Evolutionary conservation across 2,888 invertebrate species (phyloP).

Genomic region (Leptothorax acervorum): DNA sequence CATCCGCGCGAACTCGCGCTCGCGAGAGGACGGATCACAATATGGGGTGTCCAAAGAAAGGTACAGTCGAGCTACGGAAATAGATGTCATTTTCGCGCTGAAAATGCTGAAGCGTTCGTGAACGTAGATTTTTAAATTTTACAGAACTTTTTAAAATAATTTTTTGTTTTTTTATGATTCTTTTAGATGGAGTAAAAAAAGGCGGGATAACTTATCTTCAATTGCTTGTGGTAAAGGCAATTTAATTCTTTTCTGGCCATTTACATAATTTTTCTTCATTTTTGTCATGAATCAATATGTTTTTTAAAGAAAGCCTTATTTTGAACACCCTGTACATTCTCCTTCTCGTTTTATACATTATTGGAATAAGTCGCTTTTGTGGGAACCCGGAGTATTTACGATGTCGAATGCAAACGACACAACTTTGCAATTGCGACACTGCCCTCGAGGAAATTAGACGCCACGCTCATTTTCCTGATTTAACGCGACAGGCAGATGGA

Average conservation of each 20-base stretch:
- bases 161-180: not conserved
- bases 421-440: constrained; percentile 31
- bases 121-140: not conserved
- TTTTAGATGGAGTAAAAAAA: not conserved
- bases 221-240: not conserved
- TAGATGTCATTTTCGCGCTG: not conserved
- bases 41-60: not conserved
- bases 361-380: constrained; percentile 1
- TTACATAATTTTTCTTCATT: not conserved
- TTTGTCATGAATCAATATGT: not conserved
- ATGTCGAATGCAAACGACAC: constrained; percentile 10
- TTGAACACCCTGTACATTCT: not conserved
- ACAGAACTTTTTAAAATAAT: not conserved
- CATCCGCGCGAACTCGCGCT: constrained; percentile 27
- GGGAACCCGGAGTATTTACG: constrained; percentile 12
- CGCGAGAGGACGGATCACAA: not conserved
- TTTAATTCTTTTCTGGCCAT: not conserved
- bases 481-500: constrained; percentile 38
- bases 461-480: constrained; percentile 40
- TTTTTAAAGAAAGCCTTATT: not conserved
- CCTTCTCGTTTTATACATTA: not conserved
- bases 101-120: not conserved
- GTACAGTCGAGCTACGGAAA: not conserved
- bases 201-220: not conserved
- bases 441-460: constrained; percentile 46